A percentile compares a stretch with the other conserved stretches of the same genome.
Conservation (phyloP, 2,113 vertebrate genomes). For the Chaetodon trifascialis region DNA sequence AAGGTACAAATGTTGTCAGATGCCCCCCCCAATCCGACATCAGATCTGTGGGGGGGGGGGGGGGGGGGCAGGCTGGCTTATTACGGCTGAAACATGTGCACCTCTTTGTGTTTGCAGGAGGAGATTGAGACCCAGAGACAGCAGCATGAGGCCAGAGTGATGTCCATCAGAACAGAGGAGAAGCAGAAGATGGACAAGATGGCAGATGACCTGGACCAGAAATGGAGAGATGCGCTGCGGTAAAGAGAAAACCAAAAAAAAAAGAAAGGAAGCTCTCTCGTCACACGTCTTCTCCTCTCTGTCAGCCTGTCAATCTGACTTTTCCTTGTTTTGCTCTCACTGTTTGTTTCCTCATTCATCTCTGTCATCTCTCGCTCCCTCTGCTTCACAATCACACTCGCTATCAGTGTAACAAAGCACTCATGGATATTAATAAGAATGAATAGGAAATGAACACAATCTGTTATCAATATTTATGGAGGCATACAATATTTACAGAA, state of each 20-base stretch:
- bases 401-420: neutral
- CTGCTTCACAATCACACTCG: conserved; percentile 3
- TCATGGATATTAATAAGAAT: conserved; percentile 21
- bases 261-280: neutral
- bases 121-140: conserved; percentile 93
- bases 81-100: neutral
- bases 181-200: conserved; percentile 93
- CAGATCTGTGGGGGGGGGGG: too few relatives aligned
- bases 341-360: conserved; percentile 11
- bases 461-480: neutral
- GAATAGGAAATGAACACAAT: neutral
- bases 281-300: neutral
- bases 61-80: neutral
- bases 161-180: conserved; percentile 91
- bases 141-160: conserved; percentile 89
- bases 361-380: conserved; percentile 2
- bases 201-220: conserved; percentile 93
- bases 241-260: conserved; percentile 49
- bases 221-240: conserved; percentile 96
- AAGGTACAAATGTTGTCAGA: too few relatives aligned
- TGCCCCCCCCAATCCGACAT: too few relatives aligned
- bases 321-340: neutral
- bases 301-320: conserved; percentile 3
- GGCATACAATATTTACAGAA: conserved; percentile 15
- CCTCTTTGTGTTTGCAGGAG: conserved; percentile 80